Evolutionary conservation across 1,140 invertebrate genomes (phyloP).

Genomic region (Cardiocondyla obscurior): DNA sequence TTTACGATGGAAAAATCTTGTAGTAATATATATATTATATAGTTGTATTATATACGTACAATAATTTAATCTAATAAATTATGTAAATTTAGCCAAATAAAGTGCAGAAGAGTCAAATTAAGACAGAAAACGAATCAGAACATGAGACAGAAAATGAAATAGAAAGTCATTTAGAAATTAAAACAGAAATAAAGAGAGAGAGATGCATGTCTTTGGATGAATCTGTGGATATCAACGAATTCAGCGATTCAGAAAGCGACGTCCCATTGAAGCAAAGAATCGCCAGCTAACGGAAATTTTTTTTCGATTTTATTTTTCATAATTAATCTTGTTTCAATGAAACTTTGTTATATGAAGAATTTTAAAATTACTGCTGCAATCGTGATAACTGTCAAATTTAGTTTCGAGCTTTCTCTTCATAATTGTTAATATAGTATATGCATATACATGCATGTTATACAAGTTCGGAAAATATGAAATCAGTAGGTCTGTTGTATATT

Average conservation of each 20-base stretch:
- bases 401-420: slow-evolving; percentile 14
- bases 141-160: no score
- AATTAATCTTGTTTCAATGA: background rate
- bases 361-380: background rate
- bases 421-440: slow-evolving; percentile 10
- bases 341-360: background rate
- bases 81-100: slow-evolving; percentile 45
- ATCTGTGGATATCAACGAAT: slow-evolving; percentile 33
- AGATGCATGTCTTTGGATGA: slow-evolving; percentile 52
- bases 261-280: slow-evolving; percentile 68
- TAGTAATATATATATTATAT: background rate
- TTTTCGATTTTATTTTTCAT: background rate
- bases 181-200: slow-evolving; percentile 9
- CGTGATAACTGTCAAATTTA: background rate
- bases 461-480: background rate
- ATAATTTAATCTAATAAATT: background rate
- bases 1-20: no score
- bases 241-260: slow-evolving; percentile 73
- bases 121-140: no score
- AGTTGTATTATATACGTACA: background rate
- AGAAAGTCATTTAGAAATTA: no score
- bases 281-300: slow-evolving; percentile 63
- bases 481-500: background rate
- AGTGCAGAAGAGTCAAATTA: slow-evolving; percentile 18
- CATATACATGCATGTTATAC: slow-evolving; percentile 10